These are phyloP conservation scores for Hippocampus kuda DNA, from an alignment of 2,797 vertebrate species.

Conservation along the genomic window DNA sequence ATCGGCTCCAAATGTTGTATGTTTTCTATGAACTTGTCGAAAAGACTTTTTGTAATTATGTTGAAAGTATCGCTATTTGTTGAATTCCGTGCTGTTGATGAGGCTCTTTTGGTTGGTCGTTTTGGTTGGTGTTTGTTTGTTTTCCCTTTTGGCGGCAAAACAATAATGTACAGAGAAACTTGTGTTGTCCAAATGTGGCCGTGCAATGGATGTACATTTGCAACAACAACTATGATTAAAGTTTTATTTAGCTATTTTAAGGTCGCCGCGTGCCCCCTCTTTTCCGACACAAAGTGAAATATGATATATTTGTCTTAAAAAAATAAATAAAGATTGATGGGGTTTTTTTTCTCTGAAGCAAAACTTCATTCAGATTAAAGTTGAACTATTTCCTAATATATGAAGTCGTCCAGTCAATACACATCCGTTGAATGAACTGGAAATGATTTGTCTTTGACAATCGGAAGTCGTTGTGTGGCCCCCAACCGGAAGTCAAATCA, in stretches of 20 bases:
- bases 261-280: constrained; percentile 14
- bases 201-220: constrained; percentile 99
- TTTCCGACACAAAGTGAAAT: not conserved
- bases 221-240: constrained; percentile 99
- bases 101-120: not conserved
- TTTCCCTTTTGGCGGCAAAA: constrained; percentile 71
- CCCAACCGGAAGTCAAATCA: too few species aligned
- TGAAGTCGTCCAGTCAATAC: too few species aligned
- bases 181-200: constrained; percentile 88
- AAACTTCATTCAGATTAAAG: too few species aligned
- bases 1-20: constrained; percentile 68
- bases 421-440: too few species aligned
- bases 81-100: constrained; percentile 45
- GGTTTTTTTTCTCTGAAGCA: too few species aligned
- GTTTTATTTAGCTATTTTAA: constrained; percentile 99
- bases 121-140: constrained; percentile 26
- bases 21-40: constrained; percentile 96
- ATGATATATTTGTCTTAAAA: not conserved
- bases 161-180: constrained; percentile 97
- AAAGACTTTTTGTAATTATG: constrained; percentile 94
- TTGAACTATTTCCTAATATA: too few species aligned
- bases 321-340: too few species aligned
- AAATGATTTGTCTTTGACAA: too few species aligned
- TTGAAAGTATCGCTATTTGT: constrained; percentile 78
- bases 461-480: too few species aligned